Evolutionary conservation across 2,113 vertebrate species (phyloP).

Genomic region (Carassius carassius): DNA sequence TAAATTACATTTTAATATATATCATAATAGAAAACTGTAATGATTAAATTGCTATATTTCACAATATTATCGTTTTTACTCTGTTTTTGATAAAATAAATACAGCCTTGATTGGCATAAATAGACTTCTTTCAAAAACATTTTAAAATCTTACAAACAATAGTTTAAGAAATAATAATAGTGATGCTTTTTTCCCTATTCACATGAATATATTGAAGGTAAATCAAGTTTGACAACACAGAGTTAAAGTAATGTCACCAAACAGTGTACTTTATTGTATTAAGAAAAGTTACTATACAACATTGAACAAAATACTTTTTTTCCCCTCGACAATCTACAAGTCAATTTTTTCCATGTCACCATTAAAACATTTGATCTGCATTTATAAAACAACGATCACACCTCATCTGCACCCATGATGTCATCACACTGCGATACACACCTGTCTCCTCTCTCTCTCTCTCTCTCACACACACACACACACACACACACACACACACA

Average conservation of each 20-base stretch:
- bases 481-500: conserved; percentile 42
- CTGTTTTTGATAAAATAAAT: neutral
- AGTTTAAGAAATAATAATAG: neutral
- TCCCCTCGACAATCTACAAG: conserved; percentile 67
- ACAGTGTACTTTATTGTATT: conserved; percentile 73
- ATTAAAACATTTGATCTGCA: conserved; percentile 65
- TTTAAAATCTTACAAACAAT: neutral
- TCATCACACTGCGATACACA: conserved; percentile 54
- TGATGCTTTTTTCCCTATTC: neutral
- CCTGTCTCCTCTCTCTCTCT: conserved; percentile 59
- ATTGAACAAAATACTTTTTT: conserved; percentile 62
- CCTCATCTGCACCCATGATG: conserved; percentile 57
- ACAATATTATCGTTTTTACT: neutral
- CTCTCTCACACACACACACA: too few relatives aligned
- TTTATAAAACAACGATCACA: conserved; percentile 73
- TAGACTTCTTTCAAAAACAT: neutral
- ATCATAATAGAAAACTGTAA: neutral
- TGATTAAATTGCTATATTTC: neutral
- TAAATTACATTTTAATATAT: neutral
- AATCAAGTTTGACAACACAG: neutral
- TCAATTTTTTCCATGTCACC: conserved; percentile 57
- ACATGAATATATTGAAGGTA: neutral
- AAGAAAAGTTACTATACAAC: conserved; percentile 71
- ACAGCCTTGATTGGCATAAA: neutral
- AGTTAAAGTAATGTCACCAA: conserved; percentile 51